Base-by-base conservation (phyloP, 2,888 invertebrate species). In the Drosophila emarginata region DNA sequence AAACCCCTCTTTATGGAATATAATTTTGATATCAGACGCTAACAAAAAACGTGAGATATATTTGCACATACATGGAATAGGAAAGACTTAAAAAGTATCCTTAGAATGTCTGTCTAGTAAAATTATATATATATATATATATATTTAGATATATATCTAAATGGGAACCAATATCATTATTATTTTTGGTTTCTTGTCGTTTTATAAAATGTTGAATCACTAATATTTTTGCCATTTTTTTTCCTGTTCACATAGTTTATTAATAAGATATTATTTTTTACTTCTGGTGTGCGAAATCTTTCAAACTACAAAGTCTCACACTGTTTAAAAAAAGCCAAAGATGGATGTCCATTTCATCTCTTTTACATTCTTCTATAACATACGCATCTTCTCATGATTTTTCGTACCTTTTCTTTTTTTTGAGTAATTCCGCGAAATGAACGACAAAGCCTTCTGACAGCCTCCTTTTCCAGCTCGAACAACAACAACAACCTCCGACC, bases 341-440 rank as follows among this genome's bases (percentile, higher is more conserved):
- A 66, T 71, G 59, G 65, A 61, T 69, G 64, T 28, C 65, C 60
- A 66, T 72, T 57, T 58, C 54, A 52, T 50, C 57, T 21, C 62
- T 39, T 57, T 67, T 56, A 37, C 21, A n/a, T 54, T 66, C 36
- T 60, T 18, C 57, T 51, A 18, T 32, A 21, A 32, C 21, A 11
- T 45, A 40, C 65, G 21, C 39, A 72, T 66, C 59, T 80, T 72
- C 81, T 58, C 71, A 68, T 59, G 63, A 28, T 60, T 65, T 71
- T 68, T 64, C 67, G 78, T 72, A 52, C 71, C 53, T 7, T 32
- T 32, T 32, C 9, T 32, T 32, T 32, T 32, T 32, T 53, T 87
- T 84, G 81, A 87, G 81, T 77, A 84, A 82, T 82, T 83, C 82
- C 73, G 68, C 72, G 77, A 82, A 82, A 87, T 64, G 74, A 72